Evolutionary conservation across 2,797 vertebrate genomes (phyloP).

Genomic region (Phrynocephalus forsythii): DNA sequence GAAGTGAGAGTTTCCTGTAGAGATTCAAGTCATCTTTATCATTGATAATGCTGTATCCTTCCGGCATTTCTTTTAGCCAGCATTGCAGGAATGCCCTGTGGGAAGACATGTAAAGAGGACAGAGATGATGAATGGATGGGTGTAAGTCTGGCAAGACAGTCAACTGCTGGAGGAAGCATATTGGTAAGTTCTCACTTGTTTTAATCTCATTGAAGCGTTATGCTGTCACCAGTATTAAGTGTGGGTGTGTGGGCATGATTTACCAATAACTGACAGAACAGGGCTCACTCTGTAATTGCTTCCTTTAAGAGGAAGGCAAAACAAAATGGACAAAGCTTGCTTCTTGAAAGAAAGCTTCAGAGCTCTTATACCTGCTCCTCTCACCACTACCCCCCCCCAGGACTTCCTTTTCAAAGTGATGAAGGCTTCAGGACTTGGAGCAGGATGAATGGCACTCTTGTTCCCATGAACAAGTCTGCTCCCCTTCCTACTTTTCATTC

Average conservation of each 20-base stretch:
- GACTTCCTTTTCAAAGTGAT: constrained; percentile 48
- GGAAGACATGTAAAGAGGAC: constrained; percentile 96
- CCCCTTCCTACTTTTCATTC: constrained; percentile 28
- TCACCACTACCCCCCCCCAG: constrained; percentile 42
- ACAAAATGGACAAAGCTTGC: constrained; percentile 37
- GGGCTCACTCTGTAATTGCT: constrained; percentile 29
- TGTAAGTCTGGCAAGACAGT: constrained; percentile 94
- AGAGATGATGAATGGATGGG: constrained; percentile 98
- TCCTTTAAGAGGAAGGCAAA: constrained; percentile 49
- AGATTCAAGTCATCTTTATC: constrained; percentile 16
- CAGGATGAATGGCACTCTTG: constrained; percentile 39
- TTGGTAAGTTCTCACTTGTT: constrained; percentile 84
- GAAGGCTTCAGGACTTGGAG: constrained; percentile 50
- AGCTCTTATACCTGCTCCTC: constrained; percentile 44
- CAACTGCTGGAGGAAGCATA: constrained; percentile 86
- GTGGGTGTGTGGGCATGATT: constrained; percentile 41
- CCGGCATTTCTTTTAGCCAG: constrained; percentile 81
- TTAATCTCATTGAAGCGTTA: constrained; percentile 31
- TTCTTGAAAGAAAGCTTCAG: constrained; percentile 54
- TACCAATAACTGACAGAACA: not conserved
- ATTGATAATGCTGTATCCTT: constrained; percentile 34
- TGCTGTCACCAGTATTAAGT: constrained; percentile 47
- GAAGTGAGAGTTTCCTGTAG: not conserved
- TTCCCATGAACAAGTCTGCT: constrained; percentile 26
- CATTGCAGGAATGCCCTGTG: constrained; percentile 85